Conservation (phyloP, 2,888 invertebrate genomes). For the Andrena haemorrhoa region DNA sequence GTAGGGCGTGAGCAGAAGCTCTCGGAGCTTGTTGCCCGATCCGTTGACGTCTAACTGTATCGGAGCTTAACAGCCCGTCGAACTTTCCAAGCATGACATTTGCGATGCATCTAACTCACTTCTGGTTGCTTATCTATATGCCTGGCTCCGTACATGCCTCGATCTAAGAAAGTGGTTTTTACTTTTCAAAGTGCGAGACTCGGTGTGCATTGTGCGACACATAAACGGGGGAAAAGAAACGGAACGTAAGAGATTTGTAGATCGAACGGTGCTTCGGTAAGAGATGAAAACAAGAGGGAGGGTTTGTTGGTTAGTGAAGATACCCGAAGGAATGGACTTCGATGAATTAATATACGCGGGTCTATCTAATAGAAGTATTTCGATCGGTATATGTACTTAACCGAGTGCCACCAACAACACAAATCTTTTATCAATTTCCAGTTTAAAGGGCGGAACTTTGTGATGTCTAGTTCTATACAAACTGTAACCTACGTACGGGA, state of each 20-base stretch:
- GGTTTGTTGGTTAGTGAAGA: slow-evolving; percentile 35
- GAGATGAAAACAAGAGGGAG: slow-evolving; percentile 28
- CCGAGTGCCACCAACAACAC: background rate
- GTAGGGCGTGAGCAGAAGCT: background rate
- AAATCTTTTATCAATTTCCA: slow-evolving; percentile 19
- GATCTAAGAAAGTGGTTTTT: slow-evolving; percentile 27
- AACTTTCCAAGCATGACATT: slow-evolving; percentile 6
- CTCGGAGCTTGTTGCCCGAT: background rate
- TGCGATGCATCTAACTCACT: slow-evolving; percentile 3
- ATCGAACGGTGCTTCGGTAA: slow-evolving; percentile 25
- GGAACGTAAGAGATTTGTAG: slow-evolving; percentile 11
- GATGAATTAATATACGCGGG: slow-evolving; percentile 15
- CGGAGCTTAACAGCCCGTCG: background rate
- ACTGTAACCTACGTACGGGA: slow-evolving; percentile 39
- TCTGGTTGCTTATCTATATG: slow-evolving; percentile 37
- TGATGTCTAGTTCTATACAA: slow-evolving; percentile 11
- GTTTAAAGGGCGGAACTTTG: slow-evolving; percentile 15
- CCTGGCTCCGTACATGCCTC: slow-evolving; percentile 24
- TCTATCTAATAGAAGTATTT: slow-evolving; percentile 15
- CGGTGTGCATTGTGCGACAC: slow-evolving; percentile 13
- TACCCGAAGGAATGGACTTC: slow-evolving; percentile 39
- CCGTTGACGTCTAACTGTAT: background rate
- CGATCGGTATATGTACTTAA: slow-evolving; percentile 24
- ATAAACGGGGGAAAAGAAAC: slow-evolving; percentile 10
- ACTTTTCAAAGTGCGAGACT: slow-evolving; percentile 19